Conservation (phyloP, 2,888 invertebrate genomes). For the Cryptophagus acutangulus region DNA sequence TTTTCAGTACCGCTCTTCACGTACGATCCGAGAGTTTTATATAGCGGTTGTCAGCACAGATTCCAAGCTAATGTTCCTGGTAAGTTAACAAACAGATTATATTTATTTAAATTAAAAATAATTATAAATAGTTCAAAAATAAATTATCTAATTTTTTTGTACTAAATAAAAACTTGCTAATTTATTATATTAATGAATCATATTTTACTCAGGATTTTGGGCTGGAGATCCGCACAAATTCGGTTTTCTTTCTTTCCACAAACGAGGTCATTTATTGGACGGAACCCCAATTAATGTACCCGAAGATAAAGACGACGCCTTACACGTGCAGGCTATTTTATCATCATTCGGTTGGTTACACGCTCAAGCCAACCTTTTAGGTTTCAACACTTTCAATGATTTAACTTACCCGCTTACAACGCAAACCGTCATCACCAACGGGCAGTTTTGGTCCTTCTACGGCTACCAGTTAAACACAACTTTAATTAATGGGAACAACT, state of each 20-base stretch:
- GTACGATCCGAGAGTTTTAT: constrained; percentile 59
- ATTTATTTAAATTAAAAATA: constrained; percentile 11
- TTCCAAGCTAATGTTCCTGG: constrained; percentile 75
- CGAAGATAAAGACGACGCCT: constrained; percentile 57
- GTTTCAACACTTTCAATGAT: constrained; percentile 88
- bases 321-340: constrained; percentile 71
- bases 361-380: constrained; percentile 75
- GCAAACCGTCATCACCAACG: constrained; percentile 86
- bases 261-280: constrained; percentile 56
- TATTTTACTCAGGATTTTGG: constrained; percentile 80
- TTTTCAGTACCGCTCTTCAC: constrained; percentile 56
- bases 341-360: constrained; percentile 76
- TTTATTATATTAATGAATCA: not conserved
- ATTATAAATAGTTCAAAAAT: too few species aligned
- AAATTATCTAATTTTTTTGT: too few species aligned
- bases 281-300: constrained; percentile 49
- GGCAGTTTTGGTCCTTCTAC: constrained; percentile 79
- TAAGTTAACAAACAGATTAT: constrained; percentile 36
- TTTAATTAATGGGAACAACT: constrained; percentile 58
- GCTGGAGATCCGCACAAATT: constrained; percentile 74
- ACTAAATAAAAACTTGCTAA: too few species aligned
- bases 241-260: constrained; percentile 71
- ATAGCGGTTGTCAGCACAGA: constrained; percentile 53
- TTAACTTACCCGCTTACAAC: constrained; percentile 85
- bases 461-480: constrained; percentile 90